Conservation (phyloP, 2,797 vertebrate species). For the Urocyon cinereoargenteus region DNA sequence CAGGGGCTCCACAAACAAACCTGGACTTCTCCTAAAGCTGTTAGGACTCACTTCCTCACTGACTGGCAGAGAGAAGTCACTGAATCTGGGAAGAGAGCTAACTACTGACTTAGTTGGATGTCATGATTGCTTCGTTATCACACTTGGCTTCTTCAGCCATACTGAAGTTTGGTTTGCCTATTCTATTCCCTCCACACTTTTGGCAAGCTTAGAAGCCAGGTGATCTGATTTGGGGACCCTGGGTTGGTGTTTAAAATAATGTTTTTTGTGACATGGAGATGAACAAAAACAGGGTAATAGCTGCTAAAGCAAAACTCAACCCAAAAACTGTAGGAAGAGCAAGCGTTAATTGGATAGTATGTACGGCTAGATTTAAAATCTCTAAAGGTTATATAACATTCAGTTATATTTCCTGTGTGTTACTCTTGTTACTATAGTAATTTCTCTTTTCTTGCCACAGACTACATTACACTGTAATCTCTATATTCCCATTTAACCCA, state of each 20-base stretch:
- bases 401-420: not conserved
- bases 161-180: not conserved
- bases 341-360: not conserved
- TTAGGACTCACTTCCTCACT: not conserved
- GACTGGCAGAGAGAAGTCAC: not conserved
- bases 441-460: not conserved
- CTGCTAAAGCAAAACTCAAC: not conserved
- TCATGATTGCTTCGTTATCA: not conserved
- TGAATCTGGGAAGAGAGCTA: not conserved
- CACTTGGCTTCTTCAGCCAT: not conserved
- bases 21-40: not conserved
- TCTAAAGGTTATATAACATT: not conserved
- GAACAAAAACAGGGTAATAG: not conserved
- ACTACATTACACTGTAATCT: not conserved
- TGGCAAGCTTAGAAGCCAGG: not conserved
- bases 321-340: not conserved
- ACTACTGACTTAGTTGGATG: not conserved
- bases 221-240: not conserved
- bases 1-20: not conserved
- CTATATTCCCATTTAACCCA: not conserved
- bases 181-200: not conserved
- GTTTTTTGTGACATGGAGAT: slow-evolving; percentile 15
- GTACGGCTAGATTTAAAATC: not conserved
- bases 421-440: not conserved
- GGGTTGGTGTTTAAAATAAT: not conserved